phyloP scores from a whole-genome alignment of 2,888 invertebrate genomes.

The Mythimna loreyi region DNA sequence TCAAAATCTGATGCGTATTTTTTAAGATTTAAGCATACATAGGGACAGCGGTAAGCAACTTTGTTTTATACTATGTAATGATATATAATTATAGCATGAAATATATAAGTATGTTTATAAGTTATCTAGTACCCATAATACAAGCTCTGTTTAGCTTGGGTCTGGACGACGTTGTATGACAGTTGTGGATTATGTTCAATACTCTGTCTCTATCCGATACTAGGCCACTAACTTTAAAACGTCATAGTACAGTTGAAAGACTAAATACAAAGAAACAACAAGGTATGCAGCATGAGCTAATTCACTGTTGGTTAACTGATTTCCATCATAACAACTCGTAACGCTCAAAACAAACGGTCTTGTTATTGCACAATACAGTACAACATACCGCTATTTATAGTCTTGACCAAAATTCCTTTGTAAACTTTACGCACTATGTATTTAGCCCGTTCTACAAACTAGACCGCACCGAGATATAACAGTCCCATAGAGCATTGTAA shows the following conservation, averaged over 20 bases:
- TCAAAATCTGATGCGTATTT: no score
- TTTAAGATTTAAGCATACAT: no score
- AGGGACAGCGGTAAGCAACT: no score
- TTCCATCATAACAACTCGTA: background rate
- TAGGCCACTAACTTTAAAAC: background rate
- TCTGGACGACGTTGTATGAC: no score
- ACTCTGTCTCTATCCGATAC: background rate
- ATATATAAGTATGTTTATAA: no score
- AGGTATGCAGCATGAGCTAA: background rate
- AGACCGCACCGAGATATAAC: conserved; percentile 34
- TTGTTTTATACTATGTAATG: no score
- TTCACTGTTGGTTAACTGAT: background rate
- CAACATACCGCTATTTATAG: conserved; percentile 7
- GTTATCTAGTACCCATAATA: no score
- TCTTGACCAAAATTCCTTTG: conserved; percentile 32
- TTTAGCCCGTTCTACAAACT: conserved; percentile 27
- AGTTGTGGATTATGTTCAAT: no score
- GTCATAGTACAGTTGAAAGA: background rate
- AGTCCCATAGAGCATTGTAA: background rate
- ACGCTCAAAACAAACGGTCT: background rate
- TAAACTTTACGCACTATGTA: conserved; percentile 35
- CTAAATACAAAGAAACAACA: no score
- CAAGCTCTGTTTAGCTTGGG: no score
- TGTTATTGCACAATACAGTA: conserved; percentile 13
- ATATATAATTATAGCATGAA: no score